Evolutionary conservation across 2,888 invertebrate genomes (phyloP).

Genomic region (Smittia aterrima): DNA sequence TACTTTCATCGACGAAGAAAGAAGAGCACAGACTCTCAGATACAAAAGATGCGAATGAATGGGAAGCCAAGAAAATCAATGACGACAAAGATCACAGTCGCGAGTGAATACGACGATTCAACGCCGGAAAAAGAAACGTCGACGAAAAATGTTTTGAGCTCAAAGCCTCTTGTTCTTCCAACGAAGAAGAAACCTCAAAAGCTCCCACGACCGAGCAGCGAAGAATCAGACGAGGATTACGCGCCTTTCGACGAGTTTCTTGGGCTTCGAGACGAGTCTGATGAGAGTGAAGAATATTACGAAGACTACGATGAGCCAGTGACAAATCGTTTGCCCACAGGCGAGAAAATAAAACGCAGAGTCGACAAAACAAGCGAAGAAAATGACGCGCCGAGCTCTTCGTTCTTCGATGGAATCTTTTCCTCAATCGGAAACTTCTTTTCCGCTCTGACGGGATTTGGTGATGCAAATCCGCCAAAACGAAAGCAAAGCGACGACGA

Average conservation of each 20-base stretch:
- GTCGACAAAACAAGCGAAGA: not conserved
- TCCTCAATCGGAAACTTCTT: constrained; percentile 5
- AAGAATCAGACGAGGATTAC: not conserved
- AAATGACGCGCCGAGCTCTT: not conserved
- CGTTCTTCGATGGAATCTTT: not conserved
- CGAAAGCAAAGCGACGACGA: not conserved
- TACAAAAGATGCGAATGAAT: not conserved
- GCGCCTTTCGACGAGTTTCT: not conserved
- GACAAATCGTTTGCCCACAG: not conserved
- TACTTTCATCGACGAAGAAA: not conserved
- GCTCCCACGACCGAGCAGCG: not conserved
- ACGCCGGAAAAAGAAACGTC: not conserved
- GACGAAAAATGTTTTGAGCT: not conserved
- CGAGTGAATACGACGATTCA: not conserved
- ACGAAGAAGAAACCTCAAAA: not conserved
- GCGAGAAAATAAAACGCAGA: not conserved
- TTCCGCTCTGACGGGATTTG: not conserved
- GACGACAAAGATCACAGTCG: not conserved
- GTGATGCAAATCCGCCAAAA: not conserved
- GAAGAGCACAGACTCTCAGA: not conserved
- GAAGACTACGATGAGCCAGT: not conserved
- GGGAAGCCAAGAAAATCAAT: not conserved
- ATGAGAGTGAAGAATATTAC: not conserved
- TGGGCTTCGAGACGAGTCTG: constrained; percentile 3
- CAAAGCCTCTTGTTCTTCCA: not conserved